These are phyloP conservation scores for Calypte anna DNA, from an alignment of 2,113 vertebrate species.

Conservation along the genomic window DNA sequence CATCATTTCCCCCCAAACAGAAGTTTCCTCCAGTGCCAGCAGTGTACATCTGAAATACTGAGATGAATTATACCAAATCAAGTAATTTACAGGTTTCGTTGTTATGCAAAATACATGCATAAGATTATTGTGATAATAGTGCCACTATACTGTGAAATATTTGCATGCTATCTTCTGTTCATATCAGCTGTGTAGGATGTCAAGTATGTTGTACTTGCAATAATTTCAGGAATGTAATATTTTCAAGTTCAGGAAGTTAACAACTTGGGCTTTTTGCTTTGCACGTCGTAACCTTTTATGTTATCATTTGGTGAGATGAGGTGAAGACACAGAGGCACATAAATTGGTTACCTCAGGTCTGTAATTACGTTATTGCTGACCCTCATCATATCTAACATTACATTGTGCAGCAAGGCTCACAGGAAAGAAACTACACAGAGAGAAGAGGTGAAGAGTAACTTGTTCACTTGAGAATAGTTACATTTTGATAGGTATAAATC, in stretches of 20 bases:
- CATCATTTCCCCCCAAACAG: background rate
- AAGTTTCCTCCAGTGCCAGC: constrained; percentile 32
- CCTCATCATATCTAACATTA: constrained; percentile 19
- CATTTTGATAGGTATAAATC: constrained; percentile 16
- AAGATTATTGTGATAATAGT: background rate
- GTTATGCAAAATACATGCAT: background rate
- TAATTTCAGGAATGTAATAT: constrained; percentile 62
- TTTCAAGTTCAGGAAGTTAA: constrained; percentile 77
- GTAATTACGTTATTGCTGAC: constrained; percentile 48
- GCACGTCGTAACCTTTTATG: constrained; percentile 71
- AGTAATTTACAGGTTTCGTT: constrained; percentile 61
- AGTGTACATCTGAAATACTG: constrained; percentile 46
- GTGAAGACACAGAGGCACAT: background rate
- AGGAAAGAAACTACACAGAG: background rate
- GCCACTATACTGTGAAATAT: constrained; percentile 12
- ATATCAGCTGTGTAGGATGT: constrained; percentile 61
- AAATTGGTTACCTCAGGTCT: constrained; percentile 43
- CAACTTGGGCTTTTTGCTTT: constrained; percentile 68
- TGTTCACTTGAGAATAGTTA: constrained; percentile 20
- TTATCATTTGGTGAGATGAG: constrained; percentile 61
- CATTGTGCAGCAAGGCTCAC: background rate
- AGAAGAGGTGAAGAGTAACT: background rate
- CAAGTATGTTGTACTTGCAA: constrained; percentile 55
- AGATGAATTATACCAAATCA: constrained; percentile 45
- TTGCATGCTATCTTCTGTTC: constrained; percentile 52